phyloP scores from a whole-genome alignment of 1,140 invertebrate genomes.

The Drosophila fuyamai region DNA sequence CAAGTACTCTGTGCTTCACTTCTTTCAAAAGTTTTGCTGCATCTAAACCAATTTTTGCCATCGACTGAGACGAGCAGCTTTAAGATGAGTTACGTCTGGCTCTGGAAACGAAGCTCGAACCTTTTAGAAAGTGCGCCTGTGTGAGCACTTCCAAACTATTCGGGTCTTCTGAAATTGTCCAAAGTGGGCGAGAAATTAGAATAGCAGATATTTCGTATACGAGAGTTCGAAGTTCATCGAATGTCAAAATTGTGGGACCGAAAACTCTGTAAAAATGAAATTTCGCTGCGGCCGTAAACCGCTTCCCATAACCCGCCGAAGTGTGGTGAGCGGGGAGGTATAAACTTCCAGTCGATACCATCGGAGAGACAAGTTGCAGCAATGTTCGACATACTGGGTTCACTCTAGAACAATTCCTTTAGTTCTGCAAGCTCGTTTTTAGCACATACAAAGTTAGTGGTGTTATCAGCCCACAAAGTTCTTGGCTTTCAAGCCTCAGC shows the following conservation, averaged over 20 bases:
- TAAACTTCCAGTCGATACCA: neutral
- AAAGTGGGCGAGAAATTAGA: neutral
- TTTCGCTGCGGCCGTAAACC: too few species aligned
- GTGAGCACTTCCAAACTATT: neutral
- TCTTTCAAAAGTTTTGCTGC: neutral
- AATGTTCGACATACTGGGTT: neutral
- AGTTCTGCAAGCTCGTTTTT: neutral
- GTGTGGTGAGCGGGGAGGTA: too few species aligned
- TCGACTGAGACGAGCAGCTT: neutral
- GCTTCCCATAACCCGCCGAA: too few species aligned
- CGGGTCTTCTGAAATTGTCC: slow-evolving; percentile 1
- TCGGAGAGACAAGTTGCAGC: neutral
- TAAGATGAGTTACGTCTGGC: neutral
- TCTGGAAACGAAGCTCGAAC: neutral
- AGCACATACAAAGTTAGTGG: neutral
- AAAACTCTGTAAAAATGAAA: too few species aligned
- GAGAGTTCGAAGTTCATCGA: neutral
- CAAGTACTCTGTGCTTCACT: neutral
- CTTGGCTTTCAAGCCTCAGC: neutral
- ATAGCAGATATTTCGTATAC: neutral
- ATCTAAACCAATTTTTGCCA: neutral
- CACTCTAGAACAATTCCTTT: neutral
- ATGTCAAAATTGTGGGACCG: too few species aligned
- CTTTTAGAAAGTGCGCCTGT: neutral
- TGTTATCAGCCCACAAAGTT: neutral